Evolutionary conservation across 2,113 vertebrate species (phyloP), one percentile per base, ranked within the genome.

Genomic region (Mastomys natalensis): DNA sequence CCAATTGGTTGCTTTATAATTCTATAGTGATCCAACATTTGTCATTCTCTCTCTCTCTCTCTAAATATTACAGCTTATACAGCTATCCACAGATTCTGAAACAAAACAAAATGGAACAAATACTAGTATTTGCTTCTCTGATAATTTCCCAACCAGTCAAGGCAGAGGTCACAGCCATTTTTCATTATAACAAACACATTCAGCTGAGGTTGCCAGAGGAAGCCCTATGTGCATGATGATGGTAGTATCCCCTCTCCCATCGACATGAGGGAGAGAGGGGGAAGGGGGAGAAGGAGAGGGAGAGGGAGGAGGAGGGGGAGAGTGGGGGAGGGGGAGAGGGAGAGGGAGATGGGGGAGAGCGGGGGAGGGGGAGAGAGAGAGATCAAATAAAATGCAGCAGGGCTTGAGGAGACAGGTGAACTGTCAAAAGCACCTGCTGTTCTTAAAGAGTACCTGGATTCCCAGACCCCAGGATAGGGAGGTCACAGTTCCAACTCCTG

Each of bases 1-100:
- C 40, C 11, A 55, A 85, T 73, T 87, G 48, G 43, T 72, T 90
- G 80, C 53, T 87, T 92, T 34, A 34, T 82, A 95, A 58, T 81
- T 82, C 86, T 92, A 72, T 73, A 94, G 43, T 84, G 19, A 37
- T 66, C 21, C 34, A 72, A 15, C 16, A 92, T 89, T 90, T 45
- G n/a, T 60, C 19, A 84, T 78, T 91, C 7, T 48, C 45, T 48
- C 45, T 48, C 45, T 48, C 45, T 48, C 45, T 48, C 45, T 48
- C 45, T 48, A 29, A 87, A 82, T 90, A 48, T 21, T 82, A 15
- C 29, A 15, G 73, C 21, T 93, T 89, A 64, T 43, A 48, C 12
- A 78, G 76, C 9, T 95, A 82, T 19, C 26, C 66, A 82, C 1
- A 82, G 26, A 31, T 72, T 55, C 62, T 24, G 62, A 89, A 92